Evolutionary conservation across 2,797 vertebrate species (phyloP).

Genomic region (Ctenopoma kingsleyae): DNA sequence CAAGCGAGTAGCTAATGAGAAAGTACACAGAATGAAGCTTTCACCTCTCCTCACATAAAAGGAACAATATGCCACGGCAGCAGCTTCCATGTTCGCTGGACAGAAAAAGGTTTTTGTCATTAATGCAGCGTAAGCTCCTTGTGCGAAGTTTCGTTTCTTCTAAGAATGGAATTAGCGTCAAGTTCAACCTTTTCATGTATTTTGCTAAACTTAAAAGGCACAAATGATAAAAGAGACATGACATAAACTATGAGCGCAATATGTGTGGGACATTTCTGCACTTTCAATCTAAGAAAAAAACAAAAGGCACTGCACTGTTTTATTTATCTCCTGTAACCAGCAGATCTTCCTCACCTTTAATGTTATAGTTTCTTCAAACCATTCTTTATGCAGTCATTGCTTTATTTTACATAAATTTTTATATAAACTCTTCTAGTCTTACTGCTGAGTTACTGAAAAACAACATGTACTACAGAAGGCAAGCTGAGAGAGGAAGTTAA

Average conservation of each 20-base stretch:
- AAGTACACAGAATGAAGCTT: constrained; percentile 24
- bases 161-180: constrained; percentile 1
- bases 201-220: constrained; percentile 4
- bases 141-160: constrained; percentile 20
- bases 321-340: constrained; percentile 5
- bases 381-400: neutral
- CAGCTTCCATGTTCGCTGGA: neutral
- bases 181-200: constrained; percentile 13
- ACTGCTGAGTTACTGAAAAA: constrained; percentile 33
- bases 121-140: constrained; percentile 11
- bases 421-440: constrained; percentile 12
- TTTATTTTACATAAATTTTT: neutral
- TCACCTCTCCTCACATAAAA: constrained; percentile 43
- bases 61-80: constrained; percentile 16
- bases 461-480: constrained; percentile 10
- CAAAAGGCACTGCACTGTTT: constrained; percentile 2
- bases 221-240: neutral
- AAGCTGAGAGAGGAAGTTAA: constrained; percentile 5
- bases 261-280: neutral
- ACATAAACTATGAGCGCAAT: constrained; percentile 4
- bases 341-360: neutral
- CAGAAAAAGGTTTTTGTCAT: constrained; percentile 12
- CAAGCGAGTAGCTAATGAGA: constrained; percentile 22
- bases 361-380: neutral
- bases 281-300: constrained; percentile 2